Evolutionary conservation across 1,140 invertebrate species (phyloP).

Genomic region (Drosophila lini): DNA sequence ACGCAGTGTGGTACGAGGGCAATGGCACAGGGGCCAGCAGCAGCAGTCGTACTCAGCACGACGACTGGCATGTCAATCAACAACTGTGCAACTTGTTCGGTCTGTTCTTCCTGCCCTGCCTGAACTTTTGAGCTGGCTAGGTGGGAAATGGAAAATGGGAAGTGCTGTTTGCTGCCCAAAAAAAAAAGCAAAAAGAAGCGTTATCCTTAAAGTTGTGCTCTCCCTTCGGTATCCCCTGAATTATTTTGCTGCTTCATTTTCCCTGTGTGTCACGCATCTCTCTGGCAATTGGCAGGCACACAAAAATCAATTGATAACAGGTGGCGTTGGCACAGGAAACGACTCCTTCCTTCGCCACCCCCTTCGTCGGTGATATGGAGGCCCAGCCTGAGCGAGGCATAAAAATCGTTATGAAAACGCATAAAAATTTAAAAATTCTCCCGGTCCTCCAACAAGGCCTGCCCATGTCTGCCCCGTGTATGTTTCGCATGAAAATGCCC

Average conservation of each 20-base stretch:
- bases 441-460: not conserved
- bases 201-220: constrained; percentile 30
- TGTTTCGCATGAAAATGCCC: constrained; percentile 19
- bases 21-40: constrained; percentile 5
- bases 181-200: not conserved
- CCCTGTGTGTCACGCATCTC: constrained; percentile 39
- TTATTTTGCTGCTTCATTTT: constrained; percentile 30
- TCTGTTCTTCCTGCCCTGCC: constrained; percentile 27
- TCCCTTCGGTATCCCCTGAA: not conserved
- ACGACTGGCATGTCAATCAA: constrained; percentile 55
- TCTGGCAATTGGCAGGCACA: constrained; percentile 55
- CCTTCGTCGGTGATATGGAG: constrained; percentile 13
- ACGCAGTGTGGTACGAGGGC: constrained; percentile 46
- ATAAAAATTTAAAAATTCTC: constrained; percentile 54
- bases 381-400: constrained; percentile 37
- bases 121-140: constrained; percentile 27
- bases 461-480: constrained; percentile 18
- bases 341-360: not conserved
- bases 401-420: constrained; percentile 65
- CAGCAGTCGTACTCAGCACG: constrained; percentile 11
- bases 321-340: constrained; percentile 73
- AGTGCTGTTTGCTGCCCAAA: constrained; percentile 18
- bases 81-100: constrained; percentile 51
- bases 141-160: constrained; percentile 22
- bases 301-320: constrained; percentile 81